Evolutionary conservation across 2,888 invertebrate species (phyloP).

Genomic region (Coecobrya sp.): DNA sequence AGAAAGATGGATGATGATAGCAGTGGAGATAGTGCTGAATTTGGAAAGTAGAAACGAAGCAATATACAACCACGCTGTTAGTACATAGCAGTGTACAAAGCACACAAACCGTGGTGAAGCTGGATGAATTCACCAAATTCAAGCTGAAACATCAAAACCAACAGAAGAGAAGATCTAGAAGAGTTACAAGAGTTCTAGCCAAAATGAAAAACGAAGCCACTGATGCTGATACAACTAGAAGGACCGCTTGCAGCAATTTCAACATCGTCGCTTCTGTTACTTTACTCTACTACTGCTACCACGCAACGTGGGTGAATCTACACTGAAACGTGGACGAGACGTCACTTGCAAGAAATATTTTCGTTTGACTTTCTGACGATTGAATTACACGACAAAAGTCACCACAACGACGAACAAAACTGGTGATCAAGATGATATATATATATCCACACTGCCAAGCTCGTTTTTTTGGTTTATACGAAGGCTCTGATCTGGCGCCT

Average conservation of each 20-base stretch:
- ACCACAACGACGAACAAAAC: conserved; percentile 18
- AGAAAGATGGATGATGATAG: neutral
- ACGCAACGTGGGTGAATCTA: neutral
- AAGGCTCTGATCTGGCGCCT: conserved; percentile 86
- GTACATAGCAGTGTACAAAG: neutral
- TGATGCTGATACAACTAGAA: conserved; percentile 32
- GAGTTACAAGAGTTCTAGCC: neutral
- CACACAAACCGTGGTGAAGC: neutral
- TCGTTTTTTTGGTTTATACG: conserved; percentile 5
- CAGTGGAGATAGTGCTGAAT: neutral
- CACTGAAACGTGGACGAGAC: neutral
- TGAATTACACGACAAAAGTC: conserved; percentile 40
- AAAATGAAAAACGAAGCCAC: conserved; percentile 54
- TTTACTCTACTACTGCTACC: neutral
- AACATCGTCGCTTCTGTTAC: neutral
- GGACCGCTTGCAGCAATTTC: conserved; percentile 51
- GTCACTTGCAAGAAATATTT: conserved; percentile 56
- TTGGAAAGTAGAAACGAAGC: neutral
- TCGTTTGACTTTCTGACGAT: conserved; percentile 57
- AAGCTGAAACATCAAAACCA: conserved; percentile 28
- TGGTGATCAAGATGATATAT: conserved; percentile 40
- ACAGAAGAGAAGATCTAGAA: conserved; percentile 6
- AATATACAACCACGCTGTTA: neutral
- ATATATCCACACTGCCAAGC: neutral
- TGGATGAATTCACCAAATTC: neutral